A percentile compares a stretch with the other conserved stretches of the same genome.
phyloP scores from a whole-genome alignment of 2,797 vertebrate genomes.

The Agapornis canus region DNA sequence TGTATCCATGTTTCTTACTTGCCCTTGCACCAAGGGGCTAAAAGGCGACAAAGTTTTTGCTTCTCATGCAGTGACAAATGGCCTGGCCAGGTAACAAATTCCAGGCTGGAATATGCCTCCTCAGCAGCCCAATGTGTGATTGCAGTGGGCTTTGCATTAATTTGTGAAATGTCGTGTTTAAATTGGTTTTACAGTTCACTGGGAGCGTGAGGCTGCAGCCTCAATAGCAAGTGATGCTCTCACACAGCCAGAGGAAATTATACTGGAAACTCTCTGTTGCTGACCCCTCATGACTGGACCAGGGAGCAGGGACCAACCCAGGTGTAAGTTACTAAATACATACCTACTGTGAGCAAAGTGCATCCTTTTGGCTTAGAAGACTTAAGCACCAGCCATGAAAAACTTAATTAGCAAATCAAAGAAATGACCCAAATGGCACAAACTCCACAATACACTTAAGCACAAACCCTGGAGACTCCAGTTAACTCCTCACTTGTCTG shows the following conservation, averaged over 20 bases:
- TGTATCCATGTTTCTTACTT: fast-evolving
- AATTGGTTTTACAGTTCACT: slow-evolving; percentile 70
- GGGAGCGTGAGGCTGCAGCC: slow-evolving; percentile 35
- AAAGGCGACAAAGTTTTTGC: not conserved
- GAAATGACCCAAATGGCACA: not conserved
- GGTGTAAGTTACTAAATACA: not conserved
- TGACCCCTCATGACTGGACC: not conserved
- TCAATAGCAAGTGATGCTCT: not conserved
- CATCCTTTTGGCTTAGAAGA: not conserved
- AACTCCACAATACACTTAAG: fast-evolving
- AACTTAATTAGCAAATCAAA: not conserved
- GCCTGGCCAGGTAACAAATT: slow-evolving; percentile 62
- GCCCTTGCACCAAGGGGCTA: not conserved
- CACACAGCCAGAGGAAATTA: not conserved
- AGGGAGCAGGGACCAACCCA: not conserved
- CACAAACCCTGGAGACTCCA: not conserved
- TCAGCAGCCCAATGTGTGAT: slow-evolving; percentile 47
- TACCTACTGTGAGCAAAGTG: not conserved
- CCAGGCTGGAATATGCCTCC: slow-evolving; percentile 52
- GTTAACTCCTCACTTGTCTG: not conserved
- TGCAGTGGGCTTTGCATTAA: slow-evolving; percentile 59
- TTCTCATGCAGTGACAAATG: not conserved
- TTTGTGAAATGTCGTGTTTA: slow-evolving; percentile 56
- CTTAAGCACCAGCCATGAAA: not conserved
- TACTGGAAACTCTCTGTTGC: not conserved